Evolutionary conservation across 2,888 invertebrate genomes (phyloP), one percentile per base, ranked within the genome.

Genomic region (Chaitophorus viminalis): DNA sequence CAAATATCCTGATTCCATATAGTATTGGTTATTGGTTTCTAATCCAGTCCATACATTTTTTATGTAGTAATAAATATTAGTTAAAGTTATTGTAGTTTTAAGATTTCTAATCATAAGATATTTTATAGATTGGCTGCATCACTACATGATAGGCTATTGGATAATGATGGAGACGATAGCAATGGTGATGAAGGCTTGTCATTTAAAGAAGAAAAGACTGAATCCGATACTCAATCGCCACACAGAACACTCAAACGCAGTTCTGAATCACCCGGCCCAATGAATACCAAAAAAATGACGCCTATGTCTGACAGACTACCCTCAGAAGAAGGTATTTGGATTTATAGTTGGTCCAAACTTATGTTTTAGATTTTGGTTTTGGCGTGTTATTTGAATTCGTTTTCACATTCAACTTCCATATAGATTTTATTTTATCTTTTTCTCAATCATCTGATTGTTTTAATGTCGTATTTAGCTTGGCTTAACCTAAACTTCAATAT

Each of bases 81-180:
- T 87, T 46, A 36, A 25, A 60, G 29, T 31, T 3, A 14, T 1
- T 3, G 18, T 31, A 14, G 31, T 4, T 65, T 54, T 1, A 65
- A 25, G 33, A 70, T 82, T 46, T 72, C 14, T 39, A 82, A 83
- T 31, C 85, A 6, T n/a, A 60, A 72, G 21, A 75, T 52, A 46
- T 86, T 81, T 17, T 76, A 87, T 88, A 90, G 97, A 89, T 91
- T 97, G 89, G 96, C 97, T 39, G 96, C 96, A 82, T 96, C 96
- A 87, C 92, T 96, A 89, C 96, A 96, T 91, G 95, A 95, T 89
- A 94, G 96, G 90, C 95, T 96, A 90, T 93, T 96, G 92, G 90
- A 94, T 92, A 92, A 94, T 92, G 92, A 94, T 93, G 92, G 93
- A 93, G 91, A 93, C 93, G 87, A 93, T 93, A 89, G 92, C 91